phyloP scores from a whole-genome alignment of 1,140 invertebrate genomes.

The Drosophila kanapiae region DNA sequence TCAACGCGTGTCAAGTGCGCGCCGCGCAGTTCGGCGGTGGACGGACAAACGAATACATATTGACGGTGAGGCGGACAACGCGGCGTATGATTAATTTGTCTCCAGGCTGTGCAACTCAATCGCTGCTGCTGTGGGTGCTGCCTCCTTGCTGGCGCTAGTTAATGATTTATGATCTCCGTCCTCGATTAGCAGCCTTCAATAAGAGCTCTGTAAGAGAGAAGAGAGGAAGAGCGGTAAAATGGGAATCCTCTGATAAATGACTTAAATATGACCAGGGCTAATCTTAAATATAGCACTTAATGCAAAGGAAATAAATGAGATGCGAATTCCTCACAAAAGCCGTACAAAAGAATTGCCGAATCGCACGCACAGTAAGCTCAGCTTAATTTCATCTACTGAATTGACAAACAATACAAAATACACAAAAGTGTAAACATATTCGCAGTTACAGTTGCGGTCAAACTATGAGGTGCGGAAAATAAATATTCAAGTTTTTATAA shows the following conservation, averaged over 20 bases:
- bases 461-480: not conserved
- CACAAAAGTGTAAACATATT: not conserved
- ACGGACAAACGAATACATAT: constrained; percentile 65
- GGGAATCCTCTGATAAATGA: constrained; percentile 19
- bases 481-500: too few species aligned
- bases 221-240: constrained; percentile 20
- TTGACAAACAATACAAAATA: constrained; percentile 61
- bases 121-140: constrained; percentile 21
- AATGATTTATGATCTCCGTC: constrained; percentile 66
- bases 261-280: constrained; percentile 16
- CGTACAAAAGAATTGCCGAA: constrained; percentile 27
- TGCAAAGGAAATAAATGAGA: constrained; percentile 13
- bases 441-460: not conserved
- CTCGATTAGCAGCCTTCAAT: constrained; percentile 57
- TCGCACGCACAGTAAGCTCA: constrained; percentile 1
- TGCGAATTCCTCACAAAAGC: constrained; percentile 22
- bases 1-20: constrained; percentile 77
- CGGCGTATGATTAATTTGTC: constrained; percentile 71
- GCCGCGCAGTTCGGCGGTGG: constrained; percentile 57
- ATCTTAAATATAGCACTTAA: constrained; percentile 24
- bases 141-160: constrained; percentile 20
- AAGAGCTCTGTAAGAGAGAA: constrained; percentile 29
- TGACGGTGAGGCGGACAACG: constrained; percentile 41
- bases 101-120: constrained; percentile 52
- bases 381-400: constrained; percentile 25